A percentile compares a stretch with the other conserved stretches of the same genome.
phyloP scores from a whole-genome alignment of 2,113 vertebrate species.

The Misgurnus anguillicaudatus region DNA sequence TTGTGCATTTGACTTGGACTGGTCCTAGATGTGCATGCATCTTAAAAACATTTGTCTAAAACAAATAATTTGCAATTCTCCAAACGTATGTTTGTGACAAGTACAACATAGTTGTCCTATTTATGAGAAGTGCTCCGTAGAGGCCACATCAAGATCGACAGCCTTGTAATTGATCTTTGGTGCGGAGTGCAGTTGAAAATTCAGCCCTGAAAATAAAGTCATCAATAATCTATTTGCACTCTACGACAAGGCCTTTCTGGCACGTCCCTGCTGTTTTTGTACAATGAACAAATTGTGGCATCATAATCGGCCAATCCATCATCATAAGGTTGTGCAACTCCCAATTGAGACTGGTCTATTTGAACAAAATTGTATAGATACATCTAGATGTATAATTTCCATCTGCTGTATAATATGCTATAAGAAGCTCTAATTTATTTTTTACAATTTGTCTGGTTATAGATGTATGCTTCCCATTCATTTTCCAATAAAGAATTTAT shows the following conservation, averaged over 20 bases:
- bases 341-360: background rate
- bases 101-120: background rate
- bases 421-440: no score
- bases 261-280: conserved; percentile 14
- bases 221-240: conserved; percentile 41
- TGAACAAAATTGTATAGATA: background rate
- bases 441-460: no score
- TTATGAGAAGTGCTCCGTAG: background rate
- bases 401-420: no score
- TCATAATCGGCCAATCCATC: conserved; percentile 15
- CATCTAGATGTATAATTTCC: background rate
- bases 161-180: conserved; percentile 23
- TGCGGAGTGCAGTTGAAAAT: background rate
- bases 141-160: conserved; percentile 7
- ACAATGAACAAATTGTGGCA: background rate
- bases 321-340: background rate
- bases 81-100: background rate
- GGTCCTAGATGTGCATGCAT: no score
- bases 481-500: no score
- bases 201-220: conserved; percentile 17
- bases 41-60: no score
- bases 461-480: no score
- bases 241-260: conserved; percentile 4
- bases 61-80: no score
- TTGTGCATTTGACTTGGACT: background rate